Conservation (phyloP, 2,113 vertebrate species). For the Ariopsis seemanni region DNA sequence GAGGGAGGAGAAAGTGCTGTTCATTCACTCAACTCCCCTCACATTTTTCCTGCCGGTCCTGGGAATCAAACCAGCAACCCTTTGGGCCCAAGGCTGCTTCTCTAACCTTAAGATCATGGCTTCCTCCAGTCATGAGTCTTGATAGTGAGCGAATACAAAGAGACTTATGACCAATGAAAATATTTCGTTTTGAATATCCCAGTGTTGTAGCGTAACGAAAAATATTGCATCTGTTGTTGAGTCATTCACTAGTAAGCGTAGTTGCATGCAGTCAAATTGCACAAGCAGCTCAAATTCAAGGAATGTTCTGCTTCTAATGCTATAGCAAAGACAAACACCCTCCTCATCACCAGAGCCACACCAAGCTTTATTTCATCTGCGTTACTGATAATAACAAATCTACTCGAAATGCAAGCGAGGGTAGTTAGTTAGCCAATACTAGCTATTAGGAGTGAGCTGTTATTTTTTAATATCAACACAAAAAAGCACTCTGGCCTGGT, state of each 20-base stretch:
- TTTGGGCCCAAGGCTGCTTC: too few species aligned
- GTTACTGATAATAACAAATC: background rate
- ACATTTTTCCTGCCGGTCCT: too few species aligned
- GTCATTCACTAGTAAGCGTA: background rate
- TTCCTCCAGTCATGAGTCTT: background rate
- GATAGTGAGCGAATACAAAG: background rate
- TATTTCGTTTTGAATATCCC: background rate
- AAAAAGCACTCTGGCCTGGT: background rate
- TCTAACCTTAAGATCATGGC: too few species aligned
- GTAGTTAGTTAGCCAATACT: background rate
- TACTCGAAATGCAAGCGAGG: background rate
- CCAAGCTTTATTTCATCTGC: background rate
- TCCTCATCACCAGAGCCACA: background rate
- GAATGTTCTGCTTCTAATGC: background rate
- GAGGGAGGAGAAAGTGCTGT: too few species aligned
- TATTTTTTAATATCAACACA: background rate
- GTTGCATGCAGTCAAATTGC: background rate
- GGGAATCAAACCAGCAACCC: too few species aligned
- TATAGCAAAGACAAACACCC: background rate
- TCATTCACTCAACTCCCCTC: too few species aligned
- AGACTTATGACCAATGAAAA: background rate
- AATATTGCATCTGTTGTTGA: background rate
- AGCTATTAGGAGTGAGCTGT: background rate
- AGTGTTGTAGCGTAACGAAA: background rate
- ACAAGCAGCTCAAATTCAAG: background rate